phyloP scores from a whole-genome alignment of 2,797 vertebrate species.

The Caiman crocodilus region DNA sequence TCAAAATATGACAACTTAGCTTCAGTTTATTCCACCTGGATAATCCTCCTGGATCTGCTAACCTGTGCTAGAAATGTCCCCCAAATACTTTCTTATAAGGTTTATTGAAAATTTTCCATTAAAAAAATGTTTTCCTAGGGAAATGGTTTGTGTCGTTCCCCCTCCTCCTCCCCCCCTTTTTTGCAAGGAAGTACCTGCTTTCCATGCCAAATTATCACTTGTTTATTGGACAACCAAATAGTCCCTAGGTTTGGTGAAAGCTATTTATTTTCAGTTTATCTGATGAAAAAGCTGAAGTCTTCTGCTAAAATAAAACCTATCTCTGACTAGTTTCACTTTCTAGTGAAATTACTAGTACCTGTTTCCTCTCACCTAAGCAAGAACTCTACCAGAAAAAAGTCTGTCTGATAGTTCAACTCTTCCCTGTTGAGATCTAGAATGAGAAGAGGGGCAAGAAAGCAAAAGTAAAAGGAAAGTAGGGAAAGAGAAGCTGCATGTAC shows the following conservation, averaged over 20 bases:
- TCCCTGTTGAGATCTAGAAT: background rate
- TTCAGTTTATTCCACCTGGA: background rate
- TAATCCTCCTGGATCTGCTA: background rate
- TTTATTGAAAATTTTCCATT: background rate
- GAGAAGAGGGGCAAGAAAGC: conserved; percentile 15
- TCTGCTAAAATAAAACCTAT: background rate
- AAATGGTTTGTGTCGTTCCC: background rate
- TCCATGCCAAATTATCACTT: background rate
- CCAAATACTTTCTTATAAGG: background rate
- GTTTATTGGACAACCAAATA: background rate
- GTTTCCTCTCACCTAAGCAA: background rate
- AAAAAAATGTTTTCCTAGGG: background rate
- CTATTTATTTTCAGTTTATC: background rate
- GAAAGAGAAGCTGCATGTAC: conserved; percentile 29
- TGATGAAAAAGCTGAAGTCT: conserved; percentile 15
- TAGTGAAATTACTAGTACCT: background rate
- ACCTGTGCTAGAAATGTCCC: background rate
- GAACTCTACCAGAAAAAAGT: background rate
- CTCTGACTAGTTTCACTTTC: background rate
- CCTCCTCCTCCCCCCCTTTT: no score
- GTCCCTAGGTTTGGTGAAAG: background rate
- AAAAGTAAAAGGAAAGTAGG: conserved; percentile 49
- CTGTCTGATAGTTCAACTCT: background rate
- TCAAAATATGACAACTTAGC: background rate
- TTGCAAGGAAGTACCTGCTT: background rate